These are phyloP conservation scores for Agraylea sexmaculata DNA, from an alignment of 1,140 invertebrate species.

Conservation along the genomic window DNA sequence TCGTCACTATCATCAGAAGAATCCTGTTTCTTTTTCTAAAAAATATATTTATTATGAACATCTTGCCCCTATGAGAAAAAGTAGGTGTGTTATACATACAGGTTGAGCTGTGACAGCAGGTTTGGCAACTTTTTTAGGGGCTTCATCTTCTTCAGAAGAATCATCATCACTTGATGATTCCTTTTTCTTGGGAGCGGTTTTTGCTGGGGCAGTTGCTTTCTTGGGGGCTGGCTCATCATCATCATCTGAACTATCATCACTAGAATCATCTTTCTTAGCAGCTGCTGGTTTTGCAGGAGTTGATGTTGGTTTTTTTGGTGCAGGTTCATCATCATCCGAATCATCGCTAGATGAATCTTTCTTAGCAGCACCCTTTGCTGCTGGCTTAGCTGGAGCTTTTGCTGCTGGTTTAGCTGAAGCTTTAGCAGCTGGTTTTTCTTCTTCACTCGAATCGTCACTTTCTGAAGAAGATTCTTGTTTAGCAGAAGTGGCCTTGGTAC, in stretches of 20 bases:
- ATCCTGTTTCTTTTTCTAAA: conserved; percentile 5
- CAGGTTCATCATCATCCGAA: conserved; percentile 21
- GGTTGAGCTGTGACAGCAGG: conserved; percentile 10
- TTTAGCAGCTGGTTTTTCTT: conserved; percentile 8
- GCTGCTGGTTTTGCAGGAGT: conserved; percentile 14
- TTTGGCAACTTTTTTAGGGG: conserved; percentile 11
- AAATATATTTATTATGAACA: too few species aligned
- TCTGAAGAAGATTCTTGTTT: conserved; percentile 26
- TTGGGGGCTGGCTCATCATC: too few species aligned
- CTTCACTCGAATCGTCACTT: conserved; percentile 9
- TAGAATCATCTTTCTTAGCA: too few species aligned
- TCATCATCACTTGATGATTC: conserved; percentile 25
- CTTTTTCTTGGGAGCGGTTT: conserved; percentile 19
- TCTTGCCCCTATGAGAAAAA: too few species aligned
- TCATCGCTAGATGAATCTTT: conserved; percentile 19
- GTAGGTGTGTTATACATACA: too few species aligned
- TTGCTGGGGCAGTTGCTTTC: conserved; percentile 3
- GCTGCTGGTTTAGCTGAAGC: conserved; percentile 11
- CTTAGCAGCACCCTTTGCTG: too few species aligned
- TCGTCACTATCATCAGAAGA: conserved; percentile 11
- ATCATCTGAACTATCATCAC: too few species aligned
- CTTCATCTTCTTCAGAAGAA: conserved; percentile 25
- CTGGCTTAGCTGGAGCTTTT: conserved; percentile 11
- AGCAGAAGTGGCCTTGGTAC: conserved; percentile 22
- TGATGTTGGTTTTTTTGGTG: conserved; percentile 13